phyloP scores from a whole-genome alignment of 2,888 invertebrate species.

The Lapara coniferarum region DNA sequence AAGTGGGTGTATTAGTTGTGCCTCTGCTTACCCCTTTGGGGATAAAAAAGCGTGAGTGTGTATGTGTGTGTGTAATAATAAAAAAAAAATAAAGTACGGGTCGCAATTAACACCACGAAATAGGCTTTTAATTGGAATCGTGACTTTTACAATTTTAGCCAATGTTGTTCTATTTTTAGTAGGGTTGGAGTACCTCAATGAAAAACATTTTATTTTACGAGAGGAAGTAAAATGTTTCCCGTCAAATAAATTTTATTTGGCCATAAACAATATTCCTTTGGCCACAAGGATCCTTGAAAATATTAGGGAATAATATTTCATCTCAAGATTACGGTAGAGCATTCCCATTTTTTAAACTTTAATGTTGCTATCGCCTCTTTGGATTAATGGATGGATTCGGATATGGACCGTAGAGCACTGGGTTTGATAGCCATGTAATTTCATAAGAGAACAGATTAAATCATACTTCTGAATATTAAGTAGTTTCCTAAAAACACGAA shows the following conservation, averaged over 20 bases:
- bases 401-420: neutral
- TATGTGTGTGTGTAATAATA: too few relatives aligned
- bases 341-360: neutral
- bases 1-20: too few relatives aligned
- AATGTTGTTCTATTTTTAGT: conserved; percentile 20
- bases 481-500: too few relatives aligned
- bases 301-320: conserved; percentile 1
- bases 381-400: neutral
- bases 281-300: conserved; percentile 17
- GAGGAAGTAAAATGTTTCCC: conserved; percentile 6
- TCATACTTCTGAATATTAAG: too few relatives aligned
- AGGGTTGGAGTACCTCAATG: conserved; percentile 11
- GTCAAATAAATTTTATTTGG: conserved; percentile 21
- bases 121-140: conserved; percentile 4
- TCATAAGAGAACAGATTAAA: neutral
- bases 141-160: neutral
- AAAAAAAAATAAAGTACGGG: too few relatives aligned
- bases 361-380: neutral
- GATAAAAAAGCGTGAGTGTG: too few relatives aligned
- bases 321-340: neutral
- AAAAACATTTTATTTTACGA: conserved; percentile 21
- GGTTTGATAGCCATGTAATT: too few relatives aligned
- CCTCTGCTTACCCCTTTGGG: too few relatives aligned
- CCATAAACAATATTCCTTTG: conserved; percentile 23
- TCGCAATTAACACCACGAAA: too few relatives aligned